Conservation (phyloP, 2,113 vertebrate genomes). For the Erpornis zantholeuca region DNA sequence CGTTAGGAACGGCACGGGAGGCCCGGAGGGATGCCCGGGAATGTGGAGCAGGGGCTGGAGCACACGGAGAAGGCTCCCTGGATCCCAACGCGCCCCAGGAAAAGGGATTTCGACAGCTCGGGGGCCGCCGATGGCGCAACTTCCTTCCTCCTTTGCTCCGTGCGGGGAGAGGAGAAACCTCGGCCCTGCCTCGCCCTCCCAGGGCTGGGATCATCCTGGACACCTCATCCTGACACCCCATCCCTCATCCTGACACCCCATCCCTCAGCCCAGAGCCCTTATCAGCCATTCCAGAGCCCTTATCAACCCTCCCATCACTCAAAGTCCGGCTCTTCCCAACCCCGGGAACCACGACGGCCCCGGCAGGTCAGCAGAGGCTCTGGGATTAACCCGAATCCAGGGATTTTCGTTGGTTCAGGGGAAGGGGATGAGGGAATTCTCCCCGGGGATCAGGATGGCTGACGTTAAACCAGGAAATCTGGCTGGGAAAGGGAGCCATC, state of each 20-base stretch:
- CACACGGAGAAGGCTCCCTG: neutral
- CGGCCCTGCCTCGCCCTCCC: neutral
- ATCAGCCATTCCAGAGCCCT: neutral
- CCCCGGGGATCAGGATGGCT: accelerated
- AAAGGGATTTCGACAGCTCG: neutral
- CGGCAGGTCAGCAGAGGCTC: neutral
- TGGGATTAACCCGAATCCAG: neutral
- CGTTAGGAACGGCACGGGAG: neutral
- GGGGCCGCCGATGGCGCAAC: neutral
- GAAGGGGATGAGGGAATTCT: neutral
- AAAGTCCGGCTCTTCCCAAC: accelerated
- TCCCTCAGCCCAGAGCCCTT: neutral
- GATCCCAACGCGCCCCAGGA: neutral
- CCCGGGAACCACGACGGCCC: neutral
- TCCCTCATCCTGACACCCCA: neutral
- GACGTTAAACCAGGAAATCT: accelerated
- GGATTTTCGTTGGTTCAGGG: neutral
- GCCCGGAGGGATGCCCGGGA: accelerated
- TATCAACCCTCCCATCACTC: accelerated
- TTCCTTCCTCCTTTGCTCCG: neutral
- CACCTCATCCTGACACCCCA: neutral
- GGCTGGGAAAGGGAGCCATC: neutral
- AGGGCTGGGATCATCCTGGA: neutral
- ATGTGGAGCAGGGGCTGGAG: neutral
- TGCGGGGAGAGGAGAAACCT: neutral